Percentiles rank a stretch among this genome's conserved stretches.
phyloP scores from a whole-genome alignment of 2,113 vertebrate genomes.

The Azemiops feae region DNA sequence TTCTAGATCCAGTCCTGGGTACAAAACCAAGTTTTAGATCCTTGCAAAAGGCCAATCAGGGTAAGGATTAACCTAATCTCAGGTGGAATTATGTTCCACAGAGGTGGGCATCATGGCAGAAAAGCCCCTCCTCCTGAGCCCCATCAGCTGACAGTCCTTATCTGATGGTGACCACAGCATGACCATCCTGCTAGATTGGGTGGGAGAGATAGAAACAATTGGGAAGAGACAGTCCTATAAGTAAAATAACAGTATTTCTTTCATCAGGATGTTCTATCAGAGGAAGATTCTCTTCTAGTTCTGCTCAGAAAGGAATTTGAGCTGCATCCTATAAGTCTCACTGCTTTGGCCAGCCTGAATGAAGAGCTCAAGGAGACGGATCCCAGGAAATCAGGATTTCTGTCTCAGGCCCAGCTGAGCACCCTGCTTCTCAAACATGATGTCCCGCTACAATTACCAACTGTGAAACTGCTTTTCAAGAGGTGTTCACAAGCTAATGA shows the following conservation, averaged over 20 bases:
- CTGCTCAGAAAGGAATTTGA: slow-evolving; percentile 45
- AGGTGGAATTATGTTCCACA: not conserved
- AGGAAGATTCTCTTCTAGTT: slow-evolving; percentile 35
- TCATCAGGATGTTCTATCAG: not conserved
- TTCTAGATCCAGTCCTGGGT: not conserved
- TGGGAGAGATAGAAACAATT: not conserved
- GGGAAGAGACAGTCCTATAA: not conserved
- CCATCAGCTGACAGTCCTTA: not conserved
- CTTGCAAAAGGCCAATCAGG: not conserved
- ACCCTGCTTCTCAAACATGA: slow-evolving; percentile 53
- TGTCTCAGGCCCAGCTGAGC: slow-evolving; percentile 57
- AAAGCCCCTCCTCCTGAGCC: not conserved
- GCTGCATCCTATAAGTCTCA: slow-evolving; percentile 21
- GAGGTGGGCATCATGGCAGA: not conserved
- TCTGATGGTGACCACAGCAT: not conserved
- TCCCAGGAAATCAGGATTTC: slow-evolving; percentile 30
- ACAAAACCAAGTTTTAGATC: not conserved
- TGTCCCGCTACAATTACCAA: slow-evolving; percentile 62
- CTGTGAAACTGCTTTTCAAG: slow-evolving; percentile 62
- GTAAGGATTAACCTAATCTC: not conserved
- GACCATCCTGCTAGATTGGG: not conserved
- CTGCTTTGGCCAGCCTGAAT: slow-evolving; percentile 47
- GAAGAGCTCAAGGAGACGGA: slow-evolving; percentile 42
- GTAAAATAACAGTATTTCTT: not conserved
- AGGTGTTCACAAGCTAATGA: slow-evolving; percentile 43